Conservation (phyloP, 2,797 vertebrate species). For the Onychomys leucogaster region DNA sequence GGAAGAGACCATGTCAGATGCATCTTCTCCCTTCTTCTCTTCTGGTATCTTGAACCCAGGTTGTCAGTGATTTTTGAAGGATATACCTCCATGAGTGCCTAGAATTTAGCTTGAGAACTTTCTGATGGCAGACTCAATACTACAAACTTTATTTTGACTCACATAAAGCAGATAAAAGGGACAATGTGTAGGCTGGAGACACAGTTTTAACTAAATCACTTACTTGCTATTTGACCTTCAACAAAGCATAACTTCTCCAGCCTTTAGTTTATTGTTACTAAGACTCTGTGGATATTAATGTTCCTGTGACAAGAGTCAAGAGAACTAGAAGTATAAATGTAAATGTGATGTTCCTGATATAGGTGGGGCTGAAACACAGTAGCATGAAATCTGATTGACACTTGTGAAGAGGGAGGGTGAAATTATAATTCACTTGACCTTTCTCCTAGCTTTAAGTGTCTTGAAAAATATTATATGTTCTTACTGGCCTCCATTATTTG, state of each 20-base stretch:
- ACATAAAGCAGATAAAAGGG: neutral
- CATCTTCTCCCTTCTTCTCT: neutral
- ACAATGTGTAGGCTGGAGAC: neutral
- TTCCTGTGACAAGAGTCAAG: neutral
- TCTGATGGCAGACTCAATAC: neutral
- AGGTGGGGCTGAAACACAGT: neutral
- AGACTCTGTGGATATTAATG: neutral
- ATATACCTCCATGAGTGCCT: neutral
- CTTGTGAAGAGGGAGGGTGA: neutral
- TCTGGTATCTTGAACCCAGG: neutral
- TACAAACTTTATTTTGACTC: neutral
- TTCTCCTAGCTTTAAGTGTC: neutral
- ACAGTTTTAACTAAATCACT: neutral
- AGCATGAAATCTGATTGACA: neutral
- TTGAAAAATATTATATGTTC: neutral
- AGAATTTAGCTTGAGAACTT: neutral
- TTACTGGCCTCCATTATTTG: neutral
- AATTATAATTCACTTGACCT: neutral
- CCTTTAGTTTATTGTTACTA: neutral
- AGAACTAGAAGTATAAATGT: neutral
- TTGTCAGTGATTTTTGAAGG: slow-evolving; percentile 12
- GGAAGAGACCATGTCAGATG: neutral
- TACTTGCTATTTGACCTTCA: neutral
- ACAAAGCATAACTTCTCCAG: neutral
- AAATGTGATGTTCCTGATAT: neutral